These are phyloP conservation scores for Nomada ferruginata DNA, from an alignment of 2,888 invertebrate species.

Conservation along the genomic window DNA sequence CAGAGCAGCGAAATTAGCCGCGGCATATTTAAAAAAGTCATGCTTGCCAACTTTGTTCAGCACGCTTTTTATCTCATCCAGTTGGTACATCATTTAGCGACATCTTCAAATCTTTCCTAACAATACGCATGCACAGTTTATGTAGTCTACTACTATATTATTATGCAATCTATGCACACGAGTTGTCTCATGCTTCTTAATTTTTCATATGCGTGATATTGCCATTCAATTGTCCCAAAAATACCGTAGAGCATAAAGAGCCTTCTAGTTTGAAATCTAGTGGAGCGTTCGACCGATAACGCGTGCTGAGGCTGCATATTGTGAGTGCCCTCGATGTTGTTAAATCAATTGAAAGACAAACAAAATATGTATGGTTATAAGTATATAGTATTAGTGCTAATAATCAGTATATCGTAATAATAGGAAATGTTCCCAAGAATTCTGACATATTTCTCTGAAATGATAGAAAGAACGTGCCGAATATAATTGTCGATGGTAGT, in stretches of 20 bases:
- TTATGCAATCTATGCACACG: neutral
- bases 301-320: neutral
- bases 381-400: neutral
- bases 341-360: slow-evolving; percentile 1
- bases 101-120: slow-evolving; percentile 6
- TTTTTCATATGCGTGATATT: neutral
- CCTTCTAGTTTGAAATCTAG: neutral
- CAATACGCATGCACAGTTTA: neutral
- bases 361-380: no score
- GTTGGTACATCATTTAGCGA: slow-evolving; percentile 24
- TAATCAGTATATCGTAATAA: neutral
- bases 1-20: neutral
- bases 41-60: neutral
- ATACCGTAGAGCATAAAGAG: neutral
- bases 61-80: slow-evolving; percentile 2
- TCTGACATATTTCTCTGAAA: neutral
- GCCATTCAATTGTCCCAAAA: neutral
- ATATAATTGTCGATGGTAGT: slow-evolving; percentile 52
- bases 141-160: slow-evolving; percentile 8
- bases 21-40: neutral
- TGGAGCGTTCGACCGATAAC: neutral
- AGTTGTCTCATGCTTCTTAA: neutral
- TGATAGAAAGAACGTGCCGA: slow-evolving; percentile 1
- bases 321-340: neutral
- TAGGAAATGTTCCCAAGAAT: neutral